Conservation (phyloP, 2,888 invertebrate genomes). For the Spatulosminthurus flaviceps region DNA sequence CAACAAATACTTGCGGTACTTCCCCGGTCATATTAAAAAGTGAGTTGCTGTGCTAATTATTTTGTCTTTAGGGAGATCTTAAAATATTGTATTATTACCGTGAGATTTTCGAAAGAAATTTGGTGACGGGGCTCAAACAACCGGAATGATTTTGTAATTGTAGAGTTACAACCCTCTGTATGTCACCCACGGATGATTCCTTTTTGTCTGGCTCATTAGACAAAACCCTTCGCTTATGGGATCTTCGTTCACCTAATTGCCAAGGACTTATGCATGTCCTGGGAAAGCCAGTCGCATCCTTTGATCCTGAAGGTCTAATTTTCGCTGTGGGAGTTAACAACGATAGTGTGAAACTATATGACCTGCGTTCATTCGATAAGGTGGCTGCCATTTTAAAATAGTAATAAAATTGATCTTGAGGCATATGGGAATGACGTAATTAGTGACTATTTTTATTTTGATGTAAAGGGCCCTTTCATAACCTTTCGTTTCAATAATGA, state of each 20-base stretch:
- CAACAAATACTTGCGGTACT: constrained; percentile 99
- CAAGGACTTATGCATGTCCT: constrained; percentile 97
- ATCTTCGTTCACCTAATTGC: constrained; percentile 95
- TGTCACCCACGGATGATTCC: constrained; percentile 98
- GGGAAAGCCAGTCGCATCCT: constrained; percentile 97
- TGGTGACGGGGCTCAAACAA: too few relatives aligned
- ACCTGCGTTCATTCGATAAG: constrained; percentile 97
- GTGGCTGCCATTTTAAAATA: too few relatives aligned
- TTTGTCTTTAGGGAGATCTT: too few relatives aligned
- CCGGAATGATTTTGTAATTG: constrained; percentile 50
- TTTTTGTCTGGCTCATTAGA: constrained; percentile 97
- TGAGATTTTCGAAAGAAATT: too few relatives aligned
- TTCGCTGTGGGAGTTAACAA: constrained; percentile 99
- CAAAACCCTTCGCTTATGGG: constrained; percentile 97
- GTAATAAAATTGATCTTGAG: too few relatives aligned
- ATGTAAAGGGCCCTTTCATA: constrained; percentile 79
- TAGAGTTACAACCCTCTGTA: constrained; percentile 91
- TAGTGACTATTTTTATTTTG: constrained; percentile 10
- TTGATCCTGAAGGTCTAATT: constrained; percentile 97
- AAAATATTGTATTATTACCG: too few relatives aligned
- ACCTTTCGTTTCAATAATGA: constrained; percentile 95
- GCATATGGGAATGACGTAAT: too few relatives aligned
- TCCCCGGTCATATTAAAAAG: constrained; percentile 93
- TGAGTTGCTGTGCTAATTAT: constrained; percentile 66
- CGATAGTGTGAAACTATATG: constrained; percentile 96